phyloP scores from a whole-genome alignment of 2,888 invertebrate genomes.

The Tromatobia lineatoria region DNA sequence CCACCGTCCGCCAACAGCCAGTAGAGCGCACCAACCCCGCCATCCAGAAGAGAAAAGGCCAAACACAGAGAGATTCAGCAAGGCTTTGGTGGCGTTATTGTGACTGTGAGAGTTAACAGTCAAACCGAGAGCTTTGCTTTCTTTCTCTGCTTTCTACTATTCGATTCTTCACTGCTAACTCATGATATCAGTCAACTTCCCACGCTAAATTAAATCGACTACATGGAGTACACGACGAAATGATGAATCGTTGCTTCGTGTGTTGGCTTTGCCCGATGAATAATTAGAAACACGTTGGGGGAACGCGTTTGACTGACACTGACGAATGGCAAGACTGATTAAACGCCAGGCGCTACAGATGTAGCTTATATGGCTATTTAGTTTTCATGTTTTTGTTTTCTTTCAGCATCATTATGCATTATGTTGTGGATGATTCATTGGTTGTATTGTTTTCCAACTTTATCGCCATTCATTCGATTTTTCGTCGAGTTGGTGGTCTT shows the following conservation, averaged over 20 bases:
- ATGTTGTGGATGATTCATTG: background rate
- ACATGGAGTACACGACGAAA: background rate
- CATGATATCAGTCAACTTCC: slow-evolving; percentile 17
- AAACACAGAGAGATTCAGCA: slow-evolving; percentile 17
- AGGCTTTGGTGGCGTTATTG: background rate
- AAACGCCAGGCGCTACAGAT: background rate
- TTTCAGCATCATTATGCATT: background rate
- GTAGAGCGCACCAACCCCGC: slow-evolving; percentile 41
- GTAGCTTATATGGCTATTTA: background rate
- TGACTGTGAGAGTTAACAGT: too few relatives aligned
- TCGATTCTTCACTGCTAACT: slow-evolving; percentile 6
- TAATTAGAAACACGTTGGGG: background rate
- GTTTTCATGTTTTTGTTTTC: background rate
- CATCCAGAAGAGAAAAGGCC: slow-evolving; percentile 26
- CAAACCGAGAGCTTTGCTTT: slow-evolving; percentile 41
- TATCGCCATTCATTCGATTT: slow-evolving; percentile 13
- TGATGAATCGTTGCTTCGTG: slow-evolving; percentile 15
- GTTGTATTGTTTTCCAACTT: background rate
- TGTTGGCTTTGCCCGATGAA: background rate
- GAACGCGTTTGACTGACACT: slow-evolving; percentile 41
- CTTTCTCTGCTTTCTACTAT: slow-evolving; percentile 10
- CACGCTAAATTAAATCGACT: slow-evolving; percentile 44
- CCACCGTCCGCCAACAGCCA: slow-evolving; percentile 75
- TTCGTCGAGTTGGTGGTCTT: background rate
- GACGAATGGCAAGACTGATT: slow-evolving; percentile 70